Evolutionary conservation across 2,888 invertebrate species (phyloP), one percentile per base, ranked within the genome.

Genomic region (Heteromyza rotundicornis): DNA sequence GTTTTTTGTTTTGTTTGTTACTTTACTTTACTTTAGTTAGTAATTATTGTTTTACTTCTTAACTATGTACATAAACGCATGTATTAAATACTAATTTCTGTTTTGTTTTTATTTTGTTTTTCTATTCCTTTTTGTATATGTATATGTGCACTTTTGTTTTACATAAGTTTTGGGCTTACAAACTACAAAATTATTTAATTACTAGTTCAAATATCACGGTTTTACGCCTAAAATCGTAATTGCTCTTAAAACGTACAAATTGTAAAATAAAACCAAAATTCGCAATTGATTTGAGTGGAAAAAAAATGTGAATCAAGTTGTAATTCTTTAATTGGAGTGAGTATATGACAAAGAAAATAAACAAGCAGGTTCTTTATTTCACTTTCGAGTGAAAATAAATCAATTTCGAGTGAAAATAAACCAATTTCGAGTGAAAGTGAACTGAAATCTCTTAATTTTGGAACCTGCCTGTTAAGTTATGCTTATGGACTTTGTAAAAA

Each of bases 181-280:
- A n/a, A 40, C 40, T 40, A 40, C 40, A 40, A 40, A 40, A 40
- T 40, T 40, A 40, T n/a, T 40, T 40, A 40, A 40, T 40, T 76
- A 78, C 79, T 78, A 79, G 76, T 78, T 77, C 78, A 78, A 78
- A 79, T 78, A 78, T 78, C 78, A 78, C 78, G 80, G 73, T 73
- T 75, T 65, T 72, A 68, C 68, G 62, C 66, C 64, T 71, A 68
- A 47, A 19, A 47, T 47, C 47, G 47, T 47, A 47, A 20, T 19
- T 47, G 2, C 2, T 8, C 47, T 47, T 47, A n/a, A n/a, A n/a
- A 19, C 7, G 20, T 19, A 32, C 12, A 16, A 32, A 54, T 54
- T 52, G 14, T 23, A 2, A 16, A 14, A 54, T 19, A 27, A 54
- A 54, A 32, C 47, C 7, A 14, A 40, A n/a, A 40, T 14, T 40